Base-by-base conservation (phyloP, 64 coral and sea anemone species). In the Stylophora pistillata region DNA sequence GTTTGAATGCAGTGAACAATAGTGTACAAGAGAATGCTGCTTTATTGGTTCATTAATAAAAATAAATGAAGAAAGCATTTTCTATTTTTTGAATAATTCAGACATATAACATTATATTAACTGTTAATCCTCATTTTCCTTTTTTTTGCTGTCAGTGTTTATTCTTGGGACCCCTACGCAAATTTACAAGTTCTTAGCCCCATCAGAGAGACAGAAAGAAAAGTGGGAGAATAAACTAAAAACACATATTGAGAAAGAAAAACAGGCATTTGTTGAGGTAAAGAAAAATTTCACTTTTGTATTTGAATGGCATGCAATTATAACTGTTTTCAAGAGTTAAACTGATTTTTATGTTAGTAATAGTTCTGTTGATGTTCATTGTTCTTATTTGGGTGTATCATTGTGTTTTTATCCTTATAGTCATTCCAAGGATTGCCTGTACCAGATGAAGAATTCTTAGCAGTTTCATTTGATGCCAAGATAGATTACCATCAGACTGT, bases 171-270 rank as follows among this genome's bases (percentile, higher is more conserved):
- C 93, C 18, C 93, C 96, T 53, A 89, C 82, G 21, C 89, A 94
- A 75, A 90, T 95, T 33, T 98, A 98, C 87, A 94, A 93, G 60
- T 98, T 98, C 55, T 73, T 95, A 52, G 96, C 96, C 32, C 76
- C 87, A n/a, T 93, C 90, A 2, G 68, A 78, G 18, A 92, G 74
- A 88, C 77, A 89, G 63, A 98, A 82, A 89, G 73, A 90, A 63
- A 78, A 71, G 10, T 98, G 96, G 96, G 93, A 93, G 58, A 88
- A 83, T 41, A 76, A 93, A 66, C 81, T 98, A 18, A 91, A 95
- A 81, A 75, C 82, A 59, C 76, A 57, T 34, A 98, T 98, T 72
- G 87, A 73, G 32, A 82, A 90, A 81, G 93, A 94, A 73, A 98
- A 98, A 78, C 56, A 86, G 27, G 27, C 83, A 52, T 93, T 98